Conservation (phyloP, 2,113 vertebrate genomes). For the Sakesphorus luctuosus region DNA sequence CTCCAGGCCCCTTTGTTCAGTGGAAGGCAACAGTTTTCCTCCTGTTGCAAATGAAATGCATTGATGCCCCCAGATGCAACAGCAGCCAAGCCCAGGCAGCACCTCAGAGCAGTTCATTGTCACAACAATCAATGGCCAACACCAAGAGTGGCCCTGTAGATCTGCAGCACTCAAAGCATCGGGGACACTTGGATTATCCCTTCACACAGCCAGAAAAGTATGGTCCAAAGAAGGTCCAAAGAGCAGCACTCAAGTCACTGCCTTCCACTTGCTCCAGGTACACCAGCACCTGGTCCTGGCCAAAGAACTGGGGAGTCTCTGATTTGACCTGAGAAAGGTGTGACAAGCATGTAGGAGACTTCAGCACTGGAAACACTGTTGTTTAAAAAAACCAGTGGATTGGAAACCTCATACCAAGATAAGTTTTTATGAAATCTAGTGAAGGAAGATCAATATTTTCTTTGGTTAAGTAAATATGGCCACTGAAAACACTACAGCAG, state of each 20-base stretch:
- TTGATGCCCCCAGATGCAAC: not conserved
- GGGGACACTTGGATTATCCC: not conserved
- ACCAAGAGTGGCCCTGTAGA: fast-evolving
- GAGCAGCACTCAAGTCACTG: not conserved
- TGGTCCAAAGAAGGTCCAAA: fast-evolving
- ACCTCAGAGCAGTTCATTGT: not conserved
- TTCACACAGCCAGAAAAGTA: not conserved
- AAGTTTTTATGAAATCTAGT: not conserved
- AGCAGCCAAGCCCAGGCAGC: not conserved
- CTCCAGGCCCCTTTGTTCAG: not conserved
- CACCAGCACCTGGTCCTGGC: not conserved
- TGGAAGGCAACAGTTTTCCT: not conserved
- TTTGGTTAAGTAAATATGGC: conserved; percentile 14
- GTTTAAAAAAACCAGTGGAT: not conserved
- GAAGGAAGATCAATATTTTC: not conserved
- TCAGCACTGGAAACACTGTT: not conserved
- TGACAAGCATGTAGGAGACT: fast-evolving
- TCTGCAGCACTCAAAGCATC: not conserved
- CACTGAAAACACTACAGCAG: not conserved
- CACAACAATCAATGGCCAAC: not conserved
- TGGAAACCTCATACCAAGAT: not conserved
- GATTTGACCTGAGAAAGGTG: not conserved
- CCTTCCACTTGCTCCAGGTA: not conserved
- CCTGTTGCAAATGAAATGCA: not conserved
- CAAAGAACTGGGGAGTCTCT: not conserved